These are phyloP conservation scores for Pluvianellus socialis DNA, from an alignment of 2,113 vertebrate species.

Conservation along the genomic window DNA sequence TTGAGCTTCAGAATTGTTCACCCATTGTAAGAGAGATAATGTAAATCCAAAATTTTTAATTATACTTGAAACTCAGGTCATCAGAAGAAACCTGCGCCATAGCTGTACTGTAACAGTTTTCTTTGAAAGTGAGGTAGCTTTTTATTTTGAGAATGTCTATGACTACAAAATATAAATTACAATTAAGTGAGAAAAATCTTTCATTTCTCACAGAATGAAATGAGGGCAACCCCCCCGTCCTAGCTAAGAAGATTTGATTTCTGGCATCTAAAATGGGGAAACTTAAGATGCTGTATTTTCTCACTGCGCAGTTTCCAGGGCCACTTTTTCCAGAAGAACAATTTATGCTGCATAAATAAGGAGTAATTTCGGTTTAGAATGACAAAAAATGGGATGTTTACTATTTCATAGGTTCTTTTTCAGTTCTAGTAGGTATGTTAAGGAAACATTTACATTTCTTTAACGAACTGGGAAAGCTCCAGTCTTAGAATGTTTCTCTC, in stretches of 20 bases:
- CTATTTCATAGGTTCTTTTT: background rate
- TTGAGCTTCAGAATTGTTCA: background rate
- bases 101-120: background rate
- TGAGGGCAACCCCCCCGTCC: rapidly evolving
- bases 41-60: background rate
- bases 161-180: background rate
- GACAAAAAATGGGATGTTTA: background rate
- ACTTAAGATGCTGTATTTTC: background rate
- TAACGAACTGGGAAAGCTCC: background rate
- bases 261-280: background rate
- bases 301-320: background rate
- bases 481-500: background rate
- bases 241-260: background rate
- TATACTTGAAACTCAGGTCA: background rate
- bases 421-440: background rate
- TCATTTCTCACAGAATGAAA: background rate
- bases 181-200: background rate
- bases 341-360: background rate
- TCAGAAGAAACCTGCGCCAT: background rate
- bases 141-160: background rate
- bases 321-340: background rate
- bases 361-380: background rate
- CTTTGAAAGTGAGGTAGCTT: background rate
- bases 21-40: background rate
- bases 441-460: background rate